Conservation (phyloP, 2,888 invertebrate genomes). For the Amblyjoppa fuscipennis region DNA sequence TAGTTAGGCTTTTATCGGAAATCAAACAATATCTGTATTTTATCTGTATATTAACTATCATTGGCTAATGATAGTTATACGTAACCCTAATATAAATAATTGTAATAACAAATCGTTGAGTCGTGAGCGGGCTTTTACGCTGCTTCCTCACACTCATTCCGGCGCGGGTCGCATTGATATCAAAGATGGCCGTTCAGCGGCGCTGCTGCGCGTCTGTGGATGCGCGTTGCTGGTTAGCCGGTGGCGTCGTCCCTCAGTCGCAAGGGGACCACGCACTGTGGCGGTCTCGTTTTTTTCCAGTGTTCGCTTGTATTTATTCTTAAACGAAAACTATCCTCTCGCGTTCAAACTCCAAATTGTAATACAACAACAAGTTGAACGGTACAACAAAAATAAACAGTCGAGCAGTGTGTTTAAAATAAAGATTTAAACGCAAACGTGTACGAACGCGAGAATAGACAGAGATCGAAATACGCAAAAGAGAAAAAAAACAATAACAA, state of each 20-base stretch:
- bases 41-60: no score
- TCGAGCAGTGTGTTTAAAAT: constrained; percentile 4
- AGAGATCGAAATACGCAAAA: background rate
- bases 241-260: constrained; percentile 72
- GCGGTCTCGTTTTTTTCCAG: constrained; percentile 62
- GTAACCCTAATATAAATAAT: background rate
- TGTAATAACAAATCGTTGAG: constrained; percentile 22
- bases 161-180: constrained; percentile 67
- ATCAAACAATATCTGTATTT: background rate
- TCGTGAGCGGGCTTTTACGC: constrained; percentile 46
- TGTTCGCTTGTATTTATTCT: constrained; percentile 28
- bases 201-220: constrained; percentile 69
- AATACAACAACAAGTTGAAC: background rate
- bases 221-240: constrained; percentile 70
- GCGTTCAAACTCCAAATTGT: background rate
- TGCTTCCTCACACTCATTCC: constrained; percentile 55
- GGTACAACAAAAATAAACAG: background rate
- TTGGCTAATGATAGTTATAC: background rate
- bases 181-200: constrained; percentile 72
- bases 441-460: background rate
- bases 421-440: constrained; percentile 3
- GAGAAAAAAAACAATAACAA: background rate
- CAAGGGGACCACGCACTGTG: constrained; percentile 68
- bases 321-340: constrained; percentile 12
- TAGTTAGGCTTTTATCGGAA: background rate